A percentile compares a stretch with the other conserved stretches of the same genome.
These are phyloP conservation scores for Molorchus minor DNA, from an alignment of 2,888 invertebrate species.

Conservation along the genomic window DNA sequence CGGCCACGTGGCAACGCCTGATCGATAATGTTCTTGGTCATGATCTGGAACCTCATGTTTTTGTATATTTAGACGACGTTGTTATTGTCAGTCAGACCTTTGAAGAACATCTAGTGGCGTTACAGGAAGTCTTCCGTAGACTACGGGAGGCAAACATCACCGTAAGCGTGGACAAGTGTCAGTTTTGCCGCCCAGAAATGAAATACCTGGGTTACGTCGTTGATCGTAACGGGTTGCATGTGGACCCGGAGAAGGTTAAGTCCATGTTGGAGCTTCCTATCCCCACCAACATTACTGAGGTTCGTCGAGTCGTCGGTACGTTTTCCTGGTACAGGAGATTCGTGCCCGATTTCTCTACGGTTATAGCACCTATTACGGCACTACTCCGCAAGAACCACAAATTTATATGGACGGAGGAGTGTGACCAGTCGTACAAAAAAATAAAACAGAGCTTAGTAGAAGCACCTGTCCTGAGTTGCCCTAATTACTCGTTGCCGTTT, in stretches of 20 bases:
- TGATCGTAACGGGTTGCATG: conserved; percentile 21
- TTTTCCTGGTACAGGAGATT: background rate
- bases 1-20: conserved; percentile 45
- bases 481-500: background rate
- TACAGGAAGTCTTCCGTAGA: conserved; percentile 39
- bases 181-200: conserved; percentile 26
- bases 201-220: conserved; percentile 36
- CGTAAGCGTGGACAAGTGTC: conserved; percentile 35
- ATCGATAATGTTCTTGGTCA: conserved; percentile 41
- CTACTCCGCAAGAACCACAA: background rate
- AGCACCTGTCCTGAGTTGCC: background rate
- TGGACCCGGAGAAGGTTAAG: conserved; percentile 32
- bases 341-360: background rate
- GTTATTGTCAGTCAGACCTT: conserved; percentile 41
- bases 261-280: conserved; percentile 27
- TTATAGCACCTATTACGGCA: background rate
- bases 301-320: conserved; percentile 35
- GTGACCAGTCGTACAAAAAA: background rate
- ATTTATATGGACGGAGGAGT: background rate
- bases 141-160: conserved; percentile 40
- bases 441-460: background rate
- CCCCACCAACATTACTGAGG: conserved; percentile 35
- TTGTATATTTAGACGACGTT: too few relatives aligned
- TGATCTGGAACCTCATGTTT: conserved; percentile 40
- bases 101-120: conserved; percentile 34